Evolutionary conservation across 92 coral and sea anemone genomes (phyloP).

Genomic region (Desmophyllum pertusum): DNA sequence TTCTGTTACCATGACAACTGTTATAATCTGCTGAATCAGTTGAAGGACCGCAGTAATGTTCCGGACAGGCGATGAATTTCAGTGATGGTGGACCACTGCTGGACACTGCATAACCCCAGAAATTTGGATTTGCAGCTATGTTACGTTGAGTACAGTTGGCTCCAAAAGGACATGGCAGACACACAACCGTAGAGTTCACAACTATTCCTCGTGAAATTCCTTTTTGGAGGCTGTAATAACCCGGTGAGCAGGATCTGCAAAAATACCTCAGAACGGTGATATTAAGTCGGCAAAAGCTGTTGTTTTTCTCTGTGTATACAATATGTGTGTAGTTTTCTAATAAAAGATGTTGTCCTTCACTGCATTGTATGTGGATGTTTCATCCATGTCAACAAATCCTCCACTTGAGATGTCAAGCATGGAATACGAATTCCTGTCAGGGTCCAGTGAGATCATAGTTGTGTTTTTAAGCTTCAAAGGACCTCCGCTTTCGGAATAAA

Average conservation of each 20-base stretch:
- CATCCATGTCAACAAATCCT: constrained; percentile 35
- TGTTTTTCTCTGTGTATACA: constrained; percentile 10
- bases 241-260: constrained; percentile 56
- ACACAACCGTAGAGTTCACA: background rate
- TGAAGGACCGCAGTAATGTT: constrained; percentile 63
- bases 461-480: constrained; percentile 27
- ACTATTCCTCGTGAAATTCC: constrained; percentile 55
- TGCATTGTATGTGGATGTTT: constrained; percentile 20
- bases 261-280: constrained; percentile 20
- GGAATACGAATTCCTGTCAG: background rate
- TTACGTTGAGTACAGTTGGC: constrained; percentile 51
- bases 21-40: constrained; percentile 27
- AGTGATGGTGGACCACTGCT: constrained; percentile 18
- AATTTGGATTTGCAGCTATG: constrained; percentile 68
- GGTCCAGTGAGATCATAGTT: constrained; percentile 9
- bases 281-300: constrained; percentile 4
- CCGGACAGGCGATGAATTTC: constrained; percentile 64
- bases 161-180: constrained; percentile 72
- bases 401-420: constrained; percentile 30
- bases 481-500: constrained; percentile 37
- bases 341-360: constrained; percentile 19
- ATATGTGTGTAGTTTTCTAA: constrained; percentile 36
- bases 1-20: constrained; percentile 62
- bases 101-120: constrained; percentile 61
- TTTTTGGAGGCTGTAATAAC: constrained; percentile 67